Conservation (phyloP, 2,888 invertebrate genomes). For the Gymnocheta viridis region DNA sequence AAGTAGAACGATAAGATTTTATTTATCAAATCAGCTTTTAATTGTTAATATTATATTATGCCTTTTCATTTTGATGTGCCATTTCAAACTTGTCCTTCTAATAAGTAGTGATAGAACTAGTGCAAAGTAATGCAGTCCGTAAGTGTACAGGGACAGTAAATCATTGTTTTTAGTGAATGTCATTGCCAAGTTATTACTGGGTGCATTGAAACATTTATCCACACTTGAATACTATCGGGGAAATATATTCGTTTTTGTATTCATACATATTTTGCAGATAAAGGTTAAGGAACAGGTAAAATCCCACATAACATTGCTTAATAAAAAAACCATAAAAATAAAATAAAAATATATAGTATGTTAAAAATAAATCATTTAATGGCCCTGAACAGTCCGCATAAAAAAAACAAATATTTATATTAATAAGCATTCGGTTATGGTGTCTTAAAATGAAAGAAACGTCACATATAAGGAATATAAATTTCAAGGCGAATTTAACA, state of each 20-base stretch:
- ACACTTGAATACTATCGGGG: too few species aligned
- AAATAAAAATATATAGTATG: conserved; percentile 47
- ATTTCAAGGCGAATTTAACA: conserved; percentile 39
- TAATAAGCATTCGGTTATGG: conserved; percentile 44
- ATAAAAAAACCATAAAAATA: conserved; percentile 60
- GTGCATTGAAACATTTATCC: too few species aligned
- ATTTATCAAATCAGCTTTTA: too few species aligned
- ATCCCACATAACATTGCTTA: conserved; percentile 27
- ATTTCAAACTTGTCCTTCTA: too few species aligned
- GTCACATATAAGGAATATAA: conserved; percentile 14
- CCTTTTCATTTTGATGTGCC: too few species aligned
- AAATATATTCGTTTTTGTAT: neutral
- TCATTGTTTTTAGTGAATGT: too few species aligned
- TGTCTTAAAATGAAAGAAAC: neutral
- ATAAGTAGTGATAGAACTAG: too few species aligned
- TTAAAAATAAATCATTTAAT: conserved; percentile 62
- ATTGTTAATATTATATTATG: too few species aligned
- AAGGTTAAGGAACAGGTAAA: conserved; percentile 57
- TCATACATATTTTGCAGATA: conserved; percentile 29
- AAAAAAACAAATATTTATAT: conserved; percentile 37
- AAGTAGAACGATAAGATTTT: too few species aligned
- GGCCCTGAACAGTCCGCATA: conserved; percentile 33
- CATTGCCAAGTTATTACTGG: too few species aligned
- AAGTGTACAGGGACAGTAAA: too few species aligned
- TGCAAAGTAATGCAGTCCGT: too few species aligned